A percentile compares a stretch with the other conserved stretches of the same genome.
Evolutionary conservation across 2,888 invertebrate species (phyloP).

Genomic region (Scaptodrosophila latifasciaeformis): DNA sequence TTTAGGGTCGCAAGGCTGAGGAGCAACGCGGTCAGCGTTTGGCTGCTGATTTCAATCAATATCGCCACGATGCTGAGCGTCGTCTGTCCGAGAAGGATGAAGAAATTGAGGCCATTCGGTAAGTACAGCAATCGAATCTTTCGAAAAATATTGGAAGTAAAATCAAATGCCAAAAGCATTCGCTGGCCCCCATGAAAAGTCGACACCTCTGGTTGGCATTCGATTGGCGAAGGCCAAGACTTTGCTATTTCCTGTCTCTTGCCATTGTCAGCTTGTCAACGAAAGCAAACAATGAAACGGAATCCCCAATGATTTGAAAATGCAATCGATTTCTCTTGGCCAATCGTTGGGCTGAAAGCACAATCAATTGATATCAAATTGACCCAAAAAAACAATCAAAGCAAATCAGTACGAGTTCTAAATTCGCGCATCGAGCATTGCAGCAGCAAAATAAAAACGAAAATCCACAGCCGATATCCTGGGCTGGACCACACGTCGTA

Average conservation of each 20-base stretch:
- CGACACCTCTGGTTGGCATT: constrained; percentile 34
- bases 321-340: constrained; percentile 52
- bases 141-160: too few species aligned
- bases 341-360: constrained; percentile 4
- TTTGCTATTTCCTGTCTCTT: constrained; percentile 32
- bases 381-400: constrained; percentile 67
- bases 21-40: constrained; percentile 96
- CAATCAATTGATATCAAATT: constrained; percentile 56
- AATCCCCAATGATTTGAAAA: constrained; percentile 27
- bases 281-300: constrained; percentile 50
- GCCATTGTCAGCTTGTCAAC: background rate
- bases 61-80: constrained; percentile 97
- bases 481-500: constrained; percentile 6
- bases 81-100: constrained; percentile 98
- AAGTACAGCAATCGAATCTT: constrained; percentile 77
- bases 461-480: constrained; percentile 19
- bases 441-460: constrained; percentile 9
- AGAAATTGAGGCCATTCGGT: constrained; percentile 98
- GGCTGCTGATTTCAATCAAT: constrained; percentile 92
- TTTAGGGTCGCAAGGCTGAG: constrained; percentile 94
- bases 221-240: constrained; percentile 28
- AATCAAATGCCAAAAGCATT: constrained; percentile 9
- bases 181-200: background rate
- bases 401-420: constrained; percentile 65
- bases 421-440: constrained; percentile 57